Evolutionary conservation across 2,888 invertebrate species (phyloP), one percentile per base, ranked within the genome.

Genomic region (Microctonus brassicae): DNA sequence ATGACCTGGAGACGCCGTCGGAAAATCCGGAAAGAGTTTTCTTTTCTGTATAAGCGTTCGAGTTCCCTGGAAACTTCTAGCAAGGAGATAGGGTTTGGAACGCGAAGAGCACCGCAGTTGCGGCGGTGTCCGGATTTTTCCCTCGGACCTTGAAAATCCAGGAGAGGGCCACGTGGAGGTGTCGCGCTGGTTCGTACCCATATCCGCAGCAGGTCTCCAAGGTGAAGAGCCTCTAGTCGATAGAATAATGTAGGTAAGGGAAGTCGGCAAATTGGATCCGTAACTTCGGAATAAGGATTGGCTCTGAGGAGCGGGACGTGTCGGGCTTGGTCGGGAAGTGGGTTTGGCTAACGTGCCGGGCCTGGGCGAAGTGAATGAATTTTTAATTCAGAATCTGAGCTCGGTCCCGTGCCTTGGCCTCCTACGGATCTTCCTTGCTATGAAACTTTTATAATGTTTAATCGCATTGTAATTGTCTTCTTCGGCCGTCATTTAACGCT

Each of bases 161-260:
- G 29, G 57, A 57, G 62, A 88, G 90, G 90, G 39, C 87, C 89
- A 89, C 83, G 84, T 81, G 83, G 83, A 84, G 82, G 78, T 81
- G 78, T 85, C 89, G 86, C 85, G 84, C 87, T 89, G 86, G 89
- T 81, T 90, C 91, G 91, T 92, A 92, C 91, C 91, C 90, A 91
- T 91, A 92, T 91, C 92, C 91, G 91, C 92, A 92, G 90, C 92
- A 92, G 92, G 92, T 93, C 91, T 92, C 92, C 91, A 91, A 92
- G 92, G 91, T 91, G 89, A 82, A 88, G 89, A 91, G 90, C 90
- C 91, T 91, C 90, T 91, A 90, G 75, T 73, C 90, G 89, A 90
- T 90, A 89, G 90, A 91, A 20, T 68, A 68, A 68, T 68, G 68
- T 68, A 68, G 68, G 60, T 61, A 91, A 91, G 90, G 90, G 90